A percentile compares a stretch with the other conserved stretches of the same genome.
phyloP scores from a whole-genome alignment of 2,888 invertebrate genomes.

The Endotricha flammealis region DNA sequence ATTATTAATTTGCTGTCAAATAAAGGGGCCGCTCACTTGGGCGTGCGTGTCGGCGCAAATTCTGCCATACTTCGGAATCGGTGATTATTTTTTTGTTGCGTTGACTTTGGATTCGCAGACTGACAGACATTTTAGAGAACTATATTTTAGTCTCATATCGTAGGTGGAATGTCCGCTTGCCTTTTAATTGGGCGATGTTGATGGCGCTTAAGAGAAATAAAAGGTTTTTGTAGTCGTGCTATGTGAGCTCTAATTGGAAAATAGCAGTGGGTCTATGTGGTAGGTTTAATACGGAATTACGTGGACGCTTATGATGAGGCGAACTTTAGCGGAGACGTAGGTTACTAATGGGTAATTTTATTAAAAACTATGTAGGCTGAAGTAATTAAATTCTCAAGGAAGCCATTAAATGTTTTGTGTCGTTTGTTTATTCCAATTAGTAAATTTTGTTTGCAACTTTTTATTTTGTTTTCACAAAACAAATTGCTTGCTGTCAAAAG shows the following conservation, averaged over 20 bases:
- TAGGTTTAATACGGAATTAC: too few relatives aligned
- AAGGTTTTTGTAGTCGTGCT: constrained; percentile 17
- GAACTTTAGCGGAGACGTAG: too few relatives aligned
- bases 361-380: constrained; percentile 1
- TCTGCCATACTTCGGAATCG: constrained; percentile 76
- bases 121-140: constrained; percentile 61
- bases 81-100: constrained; percentile 72
- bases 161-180: constrained; percentile 42
- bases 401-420: constrained; percentile 7
- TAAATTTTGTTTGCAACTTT: background rate
- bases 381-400: constrained; percentile 6
- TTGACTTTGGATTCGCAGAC: constrained; percentile 69
- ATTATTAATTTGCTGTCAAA: constrained; percentile 79
- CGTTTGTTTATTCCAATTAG: background rate
- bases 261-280: too few relatives aligned
- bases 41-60: constrained; percentile 77
- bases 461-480: too few relatives aligned
- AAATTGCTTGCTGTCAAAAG: too few relatives aligned
- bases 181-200: constrained; percentile 49
- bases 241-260: constrained; percentile 4
- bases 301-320: too few relatives aligned
- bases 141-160: constrained; percentile 48
- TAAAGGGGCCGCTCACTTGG: constrained; percentile 77
- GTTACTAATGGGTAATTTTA: too few relatives aligned
- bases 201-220: constrained; percentile 34